Evolutionary conservation across 2,113 vertebrate genomes (phyloP).

Genomic region (Rhynchopsitta pachyrhyncha): DNA sequence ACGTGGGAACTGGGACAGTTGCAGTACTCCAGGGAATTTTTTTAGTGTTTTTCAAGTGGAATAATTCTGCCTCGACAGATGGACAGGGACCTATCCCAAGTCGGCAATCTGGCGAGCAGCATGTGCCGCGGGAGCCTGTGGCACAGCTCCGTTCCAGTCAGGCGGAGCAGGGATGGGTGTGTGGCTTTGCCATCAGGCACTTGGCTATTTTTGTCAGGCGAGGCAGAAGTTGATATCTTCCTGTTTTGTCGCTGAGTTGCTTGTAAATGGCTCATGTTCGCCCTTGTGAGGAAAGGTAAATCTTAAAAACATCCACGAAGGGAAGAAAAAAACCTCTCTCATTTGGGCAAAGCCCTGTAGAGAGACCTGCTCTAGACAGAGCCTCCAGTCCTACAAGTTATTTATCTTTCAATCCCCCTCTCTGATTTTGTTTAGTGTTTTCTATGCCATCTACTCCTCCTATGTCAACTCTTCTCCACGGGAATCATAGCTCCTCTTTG

Average conservation of each 20-base stretch:
- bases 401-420: not conserved
- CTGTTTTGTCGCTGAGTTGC: not conserved
- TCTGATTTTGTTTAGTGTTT: not conserved
- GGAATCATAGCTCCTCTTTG: not conserved
- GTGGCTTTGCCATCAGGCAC: not conserved
- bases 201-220: not conserved
- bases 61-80: not conserved
- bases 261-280: not conserved
- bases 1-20: not conserved
- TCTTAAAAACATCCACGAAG: not conserved
- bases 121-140: not conserved
- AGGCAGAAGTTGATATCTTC: not conserved
- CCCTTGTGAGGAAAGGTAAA: not conserved
- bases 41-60: not conserved
- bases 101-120: not conserved
- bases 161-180: not conserved
- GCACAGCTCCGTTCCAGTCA: not conserved
- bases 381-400: not conserved
- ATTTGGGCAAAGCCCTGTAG: not conserved
- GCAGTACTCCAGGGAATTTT: not conserved
- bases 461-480: not conserved
- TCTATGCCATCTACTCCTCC: not conserved
- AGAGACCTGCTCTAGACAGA: not conserved
- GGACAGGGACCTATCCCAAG: not conserved
- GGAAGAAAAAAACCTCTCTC: not conserved